Evolutionary conservation across 2,888 invertebrate species (phyloP), one percentile per base, ranked within the genome.

Genomic region (Crepidodera aurea): DNA sequence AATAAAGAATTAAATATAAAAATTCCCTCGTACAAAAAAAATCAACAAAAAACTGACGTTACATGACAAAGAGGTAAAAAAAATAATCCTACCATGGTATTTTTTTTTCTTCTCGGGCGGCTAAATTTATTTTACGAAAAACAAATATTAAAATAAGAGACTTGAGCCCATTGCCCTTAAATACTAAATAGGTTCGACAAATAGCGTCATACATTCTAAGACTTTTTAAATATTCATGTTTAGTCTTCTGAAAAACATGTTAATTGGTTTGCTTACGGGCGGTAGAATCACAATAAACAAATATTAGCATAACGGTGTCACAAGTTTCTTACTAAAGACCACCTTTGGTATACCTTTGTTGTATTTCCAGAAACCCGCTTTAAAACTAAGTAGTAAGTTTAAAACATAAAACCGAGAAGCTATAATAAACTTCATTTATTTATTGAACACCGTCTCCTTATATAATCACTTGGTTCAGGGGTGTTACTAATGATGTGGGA

Each of bases 221-320:
- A 59, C 37, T 62, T 58, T 42, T 32, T 50, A 63, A 63, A 63
- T 53, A 59, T 59, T 63, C 55, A 48, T 59, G 59, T 59, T 63
- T 59, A 59, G 58, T 32, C 39, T 51, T 39, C 63, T 51, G 42
- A 54, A 58, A 62, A 63, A 59, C 63, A 59, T 59, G 63, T 63
- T 59, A 63, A 60, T 63, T 55, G 60, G 60, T 68, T 66, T 68
- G 66, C 48, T 58, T 60, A 61, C 57, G 61, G 66, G 61, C 65
- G 59, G 61, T 55, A 53, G 65, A 67, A 66, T 55, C 63, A 64
- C 57, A 65, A 62, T 64, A 69, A 66, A 66, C 63, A 69, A 69
- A 69, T 67, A 66, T 69, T 69, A 60, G 64, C 60, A 61, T 66
- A 69, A 69, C 67, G 64, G 67, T 27, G 48, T 40, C 50, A 60